Conservation (phyloP, 2,113 vertebrate species). For the Pandion haliaetus region DNA sequence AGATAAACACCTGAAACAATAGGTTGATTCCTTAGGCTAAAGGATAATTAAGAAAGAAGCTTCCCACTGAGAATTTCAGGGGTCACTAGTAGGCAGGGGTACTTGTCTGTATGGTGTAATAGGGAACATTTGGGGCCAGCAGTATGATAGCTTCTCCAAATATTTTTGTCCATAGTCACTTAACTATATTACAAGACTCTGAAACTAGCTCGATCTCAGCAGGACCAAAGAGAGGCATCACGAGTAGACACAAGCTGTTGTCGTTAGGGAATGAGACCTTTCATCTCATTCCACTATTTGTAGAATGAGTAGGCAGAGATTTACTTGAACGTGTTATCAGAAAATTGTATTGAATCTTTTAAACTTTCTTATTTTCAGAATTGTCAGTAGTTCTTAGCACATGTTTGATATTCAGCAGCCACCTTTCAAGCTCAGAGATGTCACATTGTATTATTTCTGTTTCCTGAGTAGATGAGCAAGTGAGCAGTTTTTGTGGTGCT, state of each 20-base stretch:
- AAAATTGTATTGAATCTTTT: background rate
- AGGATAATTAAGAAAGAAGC: background rate
- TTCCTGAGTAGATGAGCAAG: background rate
- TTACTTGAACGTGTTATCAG: background rate
- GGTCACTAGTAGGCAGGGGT: background rate
- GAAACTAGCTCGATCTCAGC: background rate
- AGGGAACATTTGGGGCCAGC: background rate
- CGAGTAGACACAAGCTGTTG: background rate
- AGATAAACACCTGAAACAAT: background rate
- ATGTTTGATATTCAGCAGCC: background rate
- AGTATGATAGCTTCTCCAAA: background rate
- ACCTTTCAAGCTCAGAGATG: background rate
- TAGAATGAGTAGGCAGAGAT: background rate
- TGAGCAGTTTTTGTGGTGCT: background rate
- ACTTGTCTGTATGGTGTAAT: background rate
- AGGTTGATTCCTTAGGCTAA: background rate
- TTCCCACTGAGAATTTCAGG: background rate
- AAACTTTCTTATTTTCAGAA: background rate
- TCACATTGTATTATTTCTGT: background rate
- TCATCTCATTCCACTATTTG: background rate
- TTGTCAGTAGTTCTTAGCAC: background rate
- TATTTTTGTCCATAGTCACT: background rate
- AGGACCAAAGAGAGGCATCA: background rate
- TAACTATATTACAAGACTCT: background rate
- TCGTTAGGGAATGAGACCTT: background rate